A percentile compares a stretch with the other conserved stretches of the same genome.
Conservation (phyloP, 2,888 invertebrate genomes). For the Oxystoma pomonae region DNA sequence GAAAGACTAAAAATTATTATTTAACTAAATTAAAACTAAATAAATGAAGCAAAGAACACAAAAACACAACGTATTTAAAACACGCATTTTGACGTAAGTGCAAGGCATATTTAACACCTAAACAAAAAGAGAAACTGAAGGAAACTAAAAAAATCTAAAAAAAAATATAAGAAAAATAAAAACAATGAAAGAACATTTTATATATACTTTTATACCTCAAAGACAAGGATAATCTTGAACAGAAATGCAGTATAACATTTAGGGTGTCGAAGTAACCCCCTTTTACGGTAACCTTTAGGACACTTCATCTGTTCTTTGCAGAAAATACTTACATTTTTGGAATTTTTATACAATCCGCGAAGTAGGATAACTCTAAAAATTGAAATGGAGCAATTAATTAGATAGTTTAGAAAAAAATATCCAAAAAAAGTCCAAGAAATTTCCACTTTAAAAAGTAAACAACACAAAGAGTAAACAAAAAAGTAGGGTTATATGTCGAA, state of each 20-base stretch:
- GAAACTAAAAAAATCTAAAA: not conserved
- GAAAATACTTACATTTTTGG: no score
- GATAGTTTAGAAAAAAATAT: no score
- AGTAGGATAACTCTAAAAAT: no score
- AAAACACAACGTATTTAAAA: slow-evolving; percentile 5
- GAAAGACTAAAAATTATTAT: no score
- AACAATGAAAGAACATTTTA: not conserved
- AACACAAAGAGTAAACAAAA: no score
- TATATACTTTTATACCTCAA: no score
- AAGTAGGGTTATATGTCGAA: no score
- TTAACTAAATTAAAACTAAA: not conserved
- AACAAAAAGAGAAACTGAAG: slow-evolving; percentile 9
- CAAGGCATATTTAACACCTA: not conserved
- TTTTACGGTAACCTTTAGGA: not conserved
- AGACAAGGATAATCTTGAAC: not conserved
- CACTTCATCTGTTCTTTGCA: no score
- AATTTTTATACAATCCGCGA: no score
- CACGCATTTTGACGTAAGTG: not conserved
- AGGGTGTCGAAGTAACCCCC: not conserved
- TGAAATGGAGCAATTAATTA: no score
- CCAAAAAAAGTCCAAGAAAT: no score
- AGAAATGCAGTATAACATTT: not conserved
- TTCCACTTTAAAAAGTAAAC: no score
- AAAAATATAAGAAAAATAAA: not conserved
- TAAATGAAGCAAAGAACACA: not conserved